Conservation (phyloP, 2,888 invertebrate genomes). For the Oscheius sp. region DNA sequence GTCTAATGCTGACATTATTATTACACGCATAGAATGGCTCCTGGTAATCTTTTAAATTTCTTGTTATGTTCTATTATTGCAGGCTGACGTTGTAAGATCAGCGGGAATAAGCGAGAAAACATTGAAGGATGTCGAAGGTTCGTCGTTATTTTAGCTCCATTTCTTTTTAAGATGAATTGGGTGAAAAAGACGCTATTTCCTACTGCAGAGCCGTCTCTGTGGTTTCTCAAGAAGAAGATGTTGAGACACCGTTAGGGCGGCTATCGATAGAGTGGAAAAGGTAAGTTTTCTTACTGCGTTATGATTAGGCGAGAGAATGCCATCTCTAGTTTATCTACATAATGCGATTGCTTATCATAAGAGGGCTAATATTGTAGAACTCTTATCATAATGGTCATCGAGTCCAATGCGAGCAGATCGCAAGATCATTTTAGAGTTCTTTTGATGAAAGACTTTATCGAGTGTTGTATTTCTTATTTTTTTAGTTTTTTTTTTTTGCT, state of each 20-base stretch:
- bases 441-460: neutral
- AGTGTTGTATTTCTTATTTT: no score
- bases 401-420: neutral
- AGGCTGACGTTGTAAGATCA: slow-evolving; percentile 32
- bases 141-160: neutral
- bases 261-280: slow-evolving; percentile 57
- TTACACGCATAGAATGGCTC: slow-evolving; percentile 52
- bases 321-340: neutral
- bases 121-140: slow-evolving; percentile 11
- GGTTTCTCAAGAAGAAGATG: slow-evolving; percentile 41
- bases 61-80: neutral
- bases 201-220: slow-evolving; percentile 46
- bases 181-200: slow-evolving; percentile 45
- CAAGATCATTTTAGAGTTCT: neutral
- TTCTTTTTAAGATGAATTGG: slow-evolving; percentile 41
- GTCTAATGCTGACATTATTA: slow-evolving; percentile 45
- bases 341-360: neutral
- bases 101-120: neutral
- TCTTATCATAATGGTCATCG: slow-evolving; percentile 8
- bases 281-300: slow-evolving; percentile 34
- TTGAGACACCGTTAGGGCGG: slow-evolving; percentile 55
- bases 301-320: neutral
- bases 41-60: slow-evolving; percentile 39
- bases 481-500: neutral
- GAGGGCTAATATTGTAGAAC: neutral